Evolutionary conservation across 2,888 invertebrate species (phyloP), one percentile per base, ranked within the genome.

Genomic region (Holacanthella duospinosa): DNA sequence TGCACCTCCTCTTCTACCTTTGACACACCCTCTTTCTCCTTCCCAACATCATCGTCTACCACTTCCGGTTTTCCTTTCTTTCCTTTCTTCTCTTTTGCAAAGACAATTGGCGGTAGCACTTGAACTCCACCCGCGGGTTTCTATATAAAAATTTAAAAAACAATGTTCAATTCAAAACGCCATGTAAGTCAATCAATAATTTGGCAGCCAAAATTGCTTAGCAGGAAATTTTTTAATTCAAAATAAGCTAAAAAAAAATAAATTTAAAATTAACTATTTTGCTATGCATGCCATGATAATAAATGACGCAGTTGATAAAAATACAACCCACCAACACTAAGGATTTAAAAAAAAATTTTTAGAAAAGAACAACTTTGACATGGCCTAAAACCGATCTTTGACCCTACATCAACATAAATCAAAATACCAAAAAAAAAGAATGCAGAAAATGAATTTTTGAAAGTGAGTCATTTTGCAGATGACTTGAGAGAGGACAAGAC

Each of bases 51-150:
- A 21, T 21, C 68, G 60, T 71, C 71, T 60, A 73, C 64, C 54
- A 67, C 66, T 54, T 70, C 64, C 53, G 67, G 67, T 54, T 66
- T 66, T 54, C 73, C 66, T 60, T 74, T 74, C 57, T 75, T 74
- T 62, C 71, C 71, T 59, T 73, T 61, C 75, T 81, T 81, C 68
- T 81, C 80, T 64, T 82, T 77, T 64, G 81, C 83, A 57, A 76
- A 75, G 55, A 68, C 73, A 26, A 77, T 68, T 25, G 86, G 81
- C 57, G 89, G 89, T 78, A 90, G 82, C 69, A 90, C 90, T 67
- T 89, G 86, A 65, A 91, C 86, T 9, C 89, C 90, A 56, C 90
- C 90, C 36, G 87, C 81, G 28, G 89, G 89, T 80, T 88, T 89
- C 89, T 90, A 81, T 4, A 48, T n/a, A 48, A 48, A n/a, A 21